phyloP scores from a whole-genome alignment of 1,140 invertebrate species.

The Chymomyza costata region DNA sequence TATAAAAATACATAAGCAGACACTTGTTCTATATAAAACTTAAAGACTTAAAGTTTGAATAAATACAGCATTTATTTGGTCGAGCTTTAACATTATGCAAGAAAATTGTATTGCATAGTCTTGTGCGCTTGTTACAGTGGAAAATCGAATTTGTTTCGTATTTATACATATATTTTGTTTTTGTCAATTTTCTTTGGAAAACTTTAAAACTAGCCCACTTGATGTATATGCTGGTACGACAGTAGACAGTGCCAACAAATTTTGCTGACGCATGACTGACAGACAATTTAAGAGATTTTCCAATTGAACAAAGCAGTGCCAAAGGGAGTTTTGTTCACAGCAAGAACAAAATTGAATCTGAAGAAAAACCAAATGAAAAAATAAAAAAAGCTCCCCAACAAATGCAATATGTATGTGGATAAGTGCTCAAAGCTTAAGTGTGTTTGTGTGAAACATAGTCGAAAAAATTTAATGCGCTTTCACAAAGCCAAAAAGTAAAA shows the following conservation, averaged over 20 bases:
- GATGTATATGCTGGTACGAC: too few relatives aligned
- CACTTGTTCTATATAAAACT: too few relatives aligned
- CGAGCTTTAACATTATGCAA: too few relatives aligned
- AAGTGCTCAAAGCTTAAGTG: slow-evolving; percentile 11
- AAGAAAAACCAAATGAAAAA: slow-evolving; percentile 49
- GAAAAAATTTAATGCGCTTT: slow-evolving; percentile 40
- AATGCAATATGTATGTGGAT: slow-evolving; percentile 53
- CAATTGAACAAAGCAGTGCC: slow-evolving; percentile 68
- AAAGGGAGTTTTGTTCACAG: slow-evolving; percentile 33
- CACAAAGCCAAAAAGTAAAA: slow-evolving; percentile 22
- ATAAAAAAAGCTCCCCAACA: slow-evolving; percentile 30
- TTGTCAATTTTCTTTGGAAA: too few relatives aligned
- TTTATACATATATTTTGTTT: too few relatives aligned
- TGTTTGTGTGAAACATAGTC: neutral
- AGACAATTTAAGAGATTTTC: slow-evolving; percentile 49
- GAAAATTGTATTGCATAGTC: slow-evolving; percentile 4
- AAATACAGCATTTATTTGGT: too few relatives aligned
- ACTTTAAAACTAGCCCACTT: slow-evolving; percentile 5
- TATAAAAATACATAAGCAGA: too few relatives aligned
- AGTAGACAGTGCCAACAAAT: slow-evolving; percentile 20
- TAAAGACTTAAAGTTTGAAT: too few relatives aligned
- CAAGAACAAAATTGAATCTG: slow-evolving; percentile 63
- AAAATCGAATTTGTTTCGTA: slow-evolving; percentile 27
- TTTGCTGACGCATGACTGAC: slow-evolving; percentile 51
- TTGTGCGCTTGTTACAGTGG: slow-evolving; percentile 3